Evolutionary conservation across 2,888 invertebrate species (phyloP).

Genomic region (Cryptosula pallasiana): DNA sequence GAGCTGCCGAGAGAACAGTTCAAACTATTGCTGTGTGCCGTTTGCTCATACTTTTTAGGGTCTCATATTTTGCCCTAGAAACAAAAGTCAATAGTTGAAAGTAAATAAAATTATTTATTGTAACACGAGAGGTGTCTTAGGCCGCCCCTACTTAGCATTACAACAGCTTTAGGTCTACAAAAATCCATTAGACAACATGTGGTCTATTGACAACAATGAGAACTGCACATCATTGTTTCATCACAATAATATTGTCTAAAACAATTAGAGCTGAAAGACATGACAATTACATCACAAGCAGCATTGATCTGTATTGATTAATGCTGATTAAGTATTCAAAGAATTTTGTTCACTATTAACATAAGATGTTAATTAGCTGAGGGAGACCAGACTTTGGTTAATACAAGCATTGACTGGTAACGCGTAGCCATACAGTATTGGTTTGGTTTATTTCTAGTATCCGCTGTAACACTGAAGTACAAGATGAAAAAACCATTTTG

Average conservation of each 20-base stretch:
- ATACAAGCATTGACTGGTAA: too few species aligned
- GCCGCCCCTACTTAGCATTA: background rate
- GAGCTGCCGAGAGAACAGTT: too few species aligned
- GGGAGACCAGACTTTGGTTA: background rate
- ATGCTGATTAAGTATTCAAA: background rate
- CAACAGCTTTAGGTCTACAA: background rate
- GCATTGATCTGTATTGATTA: background rate
- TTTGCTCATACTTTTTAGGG: too few species aligned
- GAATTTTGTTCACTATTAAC: background rate
- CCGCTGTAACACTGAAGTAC: too few species aligned
- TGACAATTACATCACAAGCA: background rate
- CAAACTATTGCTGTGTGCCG: too few species aligned
- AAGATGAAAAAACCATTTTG: too few species aligned
- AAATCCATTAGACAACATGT: background rate
- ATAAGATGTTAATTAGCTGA: background rate
- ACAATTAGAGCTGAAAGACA: background rate
- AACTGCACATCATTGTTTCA: background rate
- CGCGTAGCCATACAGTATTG: too few species aligned
- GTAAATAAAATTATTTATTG: background rate
- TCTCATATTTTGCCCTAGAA: too few species aligned
- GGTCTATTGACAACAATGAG: background rate
- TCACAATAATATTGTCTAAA: background rate
- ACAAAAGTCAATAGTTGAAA: background rate
- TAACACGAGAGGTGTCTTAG: background rate
- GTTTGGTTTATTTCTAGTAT: too few species aligned